A percentile compares a stretch with the other conserved stretches of the same genome.
These are phyloP conservation scores for Linepithema humile DNA, from an alignment of 1,140 invertebrate genomes.

Conservation along the genomic window DNA sequence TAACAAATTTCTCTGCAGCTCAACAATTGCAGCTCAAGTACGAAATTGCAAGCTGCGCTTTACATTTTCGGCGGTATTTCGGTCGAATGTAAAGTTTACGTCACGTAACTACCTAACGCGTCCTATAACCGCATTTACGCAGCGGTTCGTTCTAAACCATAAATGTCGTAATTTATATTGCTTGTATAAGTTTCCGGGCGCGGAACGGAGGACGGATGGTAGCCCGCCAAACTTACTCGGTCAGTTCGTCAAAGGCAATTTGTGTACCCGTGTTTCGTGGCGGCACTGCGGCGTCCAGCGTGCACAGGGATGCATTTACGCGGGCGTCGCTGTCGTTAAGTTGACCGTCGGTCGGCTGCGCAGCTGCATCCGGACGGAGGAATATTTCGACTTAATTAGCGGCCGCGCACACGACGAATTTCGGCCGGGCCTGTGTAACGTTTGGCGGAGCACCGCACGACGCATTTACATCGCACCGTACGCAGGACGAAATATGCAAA, in stretches of 20 bases:
- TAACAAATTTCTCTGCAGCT: too few relatives aligned
- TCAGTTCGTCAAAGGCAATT: conserved; percentile 48
- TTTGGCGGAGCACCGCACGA: conserved; percentile 66
- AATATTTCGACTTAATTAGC: conserved; percentile 72
- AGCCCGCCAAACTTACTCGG: conserved; percentile 29
- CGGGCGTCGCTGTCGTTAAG: conserved; percentile 57
- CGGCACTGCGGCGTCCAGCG: conserved; percentile 7
- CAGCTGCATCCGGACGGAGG: conserved; percentile 56
- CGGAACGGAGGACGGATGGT: neutral
- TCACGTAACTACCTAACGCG: conserved; percentile 9
- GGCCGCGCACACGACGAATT: conserved; percentile 61
- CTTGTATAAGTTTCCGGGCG: conserved; percentile 1
- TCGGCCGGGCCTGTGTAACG: conserved; percentile 65
- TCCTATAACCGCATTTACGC: conserved; percentile 9
- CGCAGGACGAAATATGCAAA: conserved; percentile 78
- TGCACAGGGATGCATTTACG: conserved; percentile 32
- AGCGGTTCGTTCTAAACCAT: conserved; percentile 9
- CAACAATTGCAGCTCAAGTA: neutral
- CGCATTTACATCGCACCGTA: conserved; percentile 76
- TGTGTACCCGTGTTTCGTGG: conserved; percentile 21
- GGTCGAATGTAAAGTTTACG: neutral
- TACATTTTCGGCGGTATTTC: neutral
- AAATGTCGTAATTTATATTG: conserved; percentile 46
- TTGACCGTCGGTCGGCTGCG: conserved; percentile 53
- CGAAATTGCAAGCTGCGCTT: neutral